Base-by-base conservation (phyloP, 2,113 vertebrate species). In the Pygathrix nemaeus region DNA sequence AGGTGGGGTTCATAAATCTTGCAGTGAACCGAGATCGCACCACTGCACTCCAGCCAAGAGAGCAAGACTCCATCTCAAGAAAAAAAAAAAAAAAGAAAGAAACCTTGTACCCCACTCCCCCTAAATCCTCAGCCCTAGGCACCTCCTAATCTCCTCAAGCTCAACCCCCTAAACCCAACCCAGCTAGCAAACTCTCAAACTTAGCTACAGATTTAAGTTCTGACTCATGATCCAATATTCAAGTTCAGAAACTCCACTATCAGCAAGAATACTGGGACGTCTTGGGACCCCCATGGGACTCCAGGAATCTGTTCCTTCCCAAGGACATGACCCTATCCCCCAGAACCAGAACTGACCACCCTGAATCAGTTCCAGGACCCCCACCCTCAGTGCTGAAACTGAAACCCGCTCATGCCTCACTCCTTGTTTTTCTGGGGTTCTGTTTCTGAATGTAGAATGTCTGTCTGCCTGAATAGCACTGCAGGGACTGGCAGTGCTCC, bases 401-500 rank as follows among this genome's bases (percentile, higher is more conserved):
- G 8, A 43, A 72, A 52, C 38, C 59, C 9, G 7, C 32, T 8
- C 16, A n/a, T 0, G 18, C 13, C n/a, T 35, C 27, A 2, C 11
- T 40, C 27, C 5, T 4, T 10, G 4, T 18, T 21, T 30, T 17
- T 0, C 8, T 73, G 61, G 14, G 13, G 32, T 50, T 43, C 23
- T 8, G 70, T 68, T 38, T 75, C 55, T 43, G 21, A 2, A 5
- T 2, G 25, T 13, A 38, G 21, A 70, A 38, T 18, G 35, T 48
- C 64, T 45, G 82, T 40, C 43, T 57, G n/a, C 11, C 20, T 0
- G 1, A 11, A n/a, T 0, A 52, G 11, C 20, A 3, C 45, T 6
- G 27, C 11, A 21, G 2, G 2, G 45, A 72, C 40, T 11, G 43
- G 25, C 0, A 43, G 13, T 76, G 73, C 40, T 16, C 66, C 66